phyloP scores from a whole-genome alignment of 2,888 invertebrate species.

The Theodoxus fluviatilis region DNA sequence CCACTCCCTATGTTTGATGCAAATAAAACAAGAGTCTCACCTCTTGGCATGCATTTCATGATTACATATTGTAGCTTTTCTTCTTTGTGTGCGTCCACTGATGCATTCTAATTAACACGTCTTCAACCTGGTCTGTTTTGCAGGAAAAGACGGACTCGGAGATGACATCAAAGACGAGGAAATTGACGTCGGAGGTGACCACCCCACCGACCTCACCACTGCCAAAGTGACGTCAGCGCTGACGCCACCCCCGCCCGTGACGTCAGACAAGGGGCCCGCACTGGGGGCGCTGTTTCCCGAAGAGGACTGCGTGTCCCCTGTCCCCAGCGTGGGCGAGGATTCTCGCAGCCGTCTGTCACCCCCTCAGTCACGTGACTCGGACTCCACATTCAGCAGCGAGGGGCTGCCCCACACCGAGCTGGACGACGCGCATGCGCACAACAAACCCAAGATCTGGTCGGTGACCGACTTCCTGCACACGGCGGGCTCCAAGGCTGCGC shows the following conservation, averaged over 20 bases:
- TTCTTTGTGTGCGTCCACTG: no score
- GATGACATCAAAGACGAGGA: constrained; percentile 25
- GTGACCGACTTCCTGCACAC: constrained; percentile 42
- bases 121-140: no score
- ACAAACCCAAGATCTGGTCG: constrained; percentile 55
- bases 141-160: no score
- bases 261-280: no score
- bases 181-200: constrained; percentile 25
- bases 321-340: constrained; percentile 33
- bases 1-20: no score
- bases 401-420: constrained; percentile 27
- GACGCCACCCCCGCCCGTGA: background rate
- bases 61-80: no score
- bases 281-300: constrained; percentile 22
- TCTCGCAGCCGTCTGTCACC: constrained; percentile 31
- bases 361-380: constrained; percentile 33
- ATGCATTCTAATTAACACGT: no score
- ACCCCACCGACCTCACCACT: background rate
- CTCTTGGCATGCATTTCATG: no score
- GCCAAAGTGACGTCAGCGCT: background rate
- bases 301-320: constrained; percentile 29
- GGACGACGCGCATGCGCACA: constrained; percentile 31
- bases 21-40: no score
- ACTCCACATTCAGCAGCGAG: constrained; percentile 28
- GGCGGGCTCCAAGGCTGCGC: constrained; percentile 19